Base-by-base conservation (phyloP, 1,140 invertebrate genomes). In the Drosophila nasuta region DNA sequence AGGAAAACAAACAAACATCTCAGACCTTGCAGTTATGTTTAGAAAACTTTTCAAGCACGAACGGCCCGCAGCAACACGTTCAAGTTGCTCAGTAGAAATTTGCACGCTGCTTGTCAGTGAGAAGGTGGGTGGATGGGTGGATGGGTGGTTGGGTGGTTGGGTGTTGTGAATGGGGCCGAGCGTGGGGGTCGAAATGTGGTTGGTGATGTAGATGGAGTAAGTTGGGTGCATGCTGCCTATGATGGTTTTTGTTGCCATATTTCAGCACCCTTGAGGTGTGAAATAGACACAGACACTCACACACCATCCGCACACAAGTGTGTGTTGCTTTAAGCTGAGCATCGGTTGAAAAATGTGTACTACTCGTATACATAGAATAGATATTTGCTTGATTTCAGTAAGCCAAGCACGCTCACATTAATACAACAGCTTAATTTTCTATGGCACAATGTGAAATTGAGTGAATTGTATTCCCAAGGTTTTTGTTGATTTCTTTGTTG, bases 241-340 rank as follows among this genome's bases (percentile, higher is more conserved):
- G 28, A 20, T 68, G 71, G 13, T 77, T 75, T 67, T 79, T 85
- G 81, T 85, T 85, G 81, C 76, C 77, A 87, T 88, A 88, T 88
- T 87, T 88, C 74, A 83, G 79, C 83, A 87, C 83, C 82, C 83
- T 87, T 83, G 80, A 87, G 83, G 83, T 87, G 83, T 87, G 73
- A 87, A 87, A 80, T 80, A 80, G 87, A 62, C 49, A 62, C 43
- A 45, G 65, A 45, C 49, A 57, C 43, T 35, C 65, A 45, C 38
- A 59, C 17, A 28, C 17, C 28, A 56, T 30, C n/a, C 20, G 17
- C 33, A 43, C 11, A 43, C 11, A 49, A 25, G 8, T 67, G 41
- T 45, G 30, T 73, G 58, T 70, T 64, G 67, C 67, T 58, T 75
- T 63, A 63, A 58, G 48, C 48, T 57, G 58, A 62, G 43, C 5